phyloP scores from a whole-genome alignment of 1,140 invertebrate species.

The Medauroidea extradentata region DNA sequence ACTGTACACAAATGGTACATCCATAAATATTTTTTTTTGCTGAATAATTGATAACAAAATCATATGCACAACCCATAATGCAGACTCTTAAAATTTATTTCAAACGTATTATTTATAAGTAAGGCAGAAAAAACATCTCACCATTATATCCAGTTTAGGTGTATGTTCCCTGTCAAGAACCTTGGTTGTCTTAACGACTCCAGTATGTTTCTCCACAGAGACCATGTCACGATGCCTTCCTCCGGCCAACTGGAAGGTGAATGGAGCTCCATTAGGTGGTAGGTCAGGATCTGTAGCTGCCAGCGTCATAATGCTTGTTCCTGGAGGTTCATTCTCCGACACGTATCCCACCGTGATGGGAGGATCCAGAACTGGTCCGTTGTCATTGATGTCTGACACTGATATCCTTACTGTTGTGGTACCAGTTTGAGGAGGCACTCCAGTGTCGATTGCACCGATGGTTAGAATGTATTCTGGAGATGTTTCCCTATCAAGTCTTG shows the following conservation, averaged over 20 bases:
- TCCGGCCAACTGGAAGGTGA: conserved; percentile 73
- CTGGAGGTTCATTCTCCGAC: conserved; percentile 81
- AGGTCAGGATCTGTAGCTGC: conserved; percentile 84
- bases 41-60: too few species aligned
- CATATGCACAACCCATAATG: too few species aligned
- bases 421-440: conserved; percentile 81
- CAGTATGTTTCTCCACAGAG: conserved; percentile 71
- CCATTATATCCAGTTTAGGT: conserved; percentile 64
- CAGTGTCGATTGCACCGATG: conserved; percentile 88
- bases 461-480: conserved; percentile 69
- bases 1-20: too few species aligned
- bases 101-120: too few species aligned
- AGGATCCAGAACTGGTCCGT: conserved; percentile 78
- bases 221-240: conserved; percentile 73
- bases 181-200: conserved; percentile 70
- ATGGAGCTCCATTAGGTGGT: conserved; percentile 88
- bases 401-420: conserved; percentile 73
- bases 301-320: conserved; percentile 78
- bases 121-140: conserved; percentile 30
- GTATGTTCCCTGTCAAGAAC: conserved; percentile 79
- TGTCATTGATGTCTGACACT: conserved; percentile 88
- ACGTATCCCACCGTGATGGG: conserved; percentile 68
- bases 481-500: conserved; percentile 76
- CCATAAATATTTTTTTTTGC: too few species aligned
- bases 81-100: too few species aligned